phyloP scores from a whole-genome alignment of 2,797 vertebrate genomes.

The Sebastolobus alascanus region DNA sequence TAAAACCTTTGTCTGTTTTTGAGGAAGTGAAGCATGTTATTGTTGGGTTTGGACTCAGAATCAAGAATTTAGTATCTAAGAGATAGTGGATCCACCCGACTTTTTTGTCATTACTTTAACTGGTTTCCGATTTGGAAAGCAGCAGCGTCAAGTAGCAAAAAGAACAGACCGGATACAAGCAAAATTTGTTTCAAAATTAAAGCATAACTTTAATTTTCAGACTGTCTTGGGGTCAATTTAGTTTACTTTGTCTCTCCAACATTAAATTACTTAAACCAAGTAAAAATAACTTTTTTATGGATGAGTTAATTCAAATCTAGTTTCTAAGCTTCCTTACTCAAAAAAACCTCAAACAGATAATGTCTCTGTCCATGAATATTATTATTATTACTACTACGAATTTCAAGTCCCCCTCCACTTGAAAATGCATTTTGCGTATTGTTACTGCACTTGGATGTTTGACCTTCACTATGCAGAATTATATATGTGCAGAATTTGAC shows the following conservation, averaged over 20 bases:
- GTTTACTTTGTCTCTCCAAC: background rate
- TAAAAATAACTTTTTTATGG: background rate
- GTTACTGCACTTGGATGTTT: background rate
- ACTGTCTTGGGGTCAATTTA: background rate
- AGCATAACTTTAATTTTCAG: background rate
- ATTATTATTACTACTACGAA: background rate
- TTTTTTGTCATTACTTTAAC: constrained; percentile 26
- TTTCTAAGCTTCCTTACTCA: background rate
- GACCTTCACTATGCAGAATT: background rate
- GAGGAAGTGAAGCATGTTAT: background rate
- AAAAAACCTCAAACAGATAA: background rate
- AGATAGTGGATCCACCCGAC: constrained; percentile 33
- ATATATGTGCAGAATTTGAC: background rate
- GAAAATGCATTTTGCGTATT: background rate
- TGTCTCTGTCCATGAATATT: background rate
- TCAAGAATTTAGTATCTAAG: background rate
- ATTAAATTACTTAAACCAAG: background rate
- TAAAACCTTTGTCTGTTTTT: constrained; percentile 5
- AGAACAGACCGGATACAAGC: constrained; percentile 13
- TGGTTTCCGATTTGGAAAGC: constrained; percentile 69
- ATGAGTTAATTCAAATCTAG: background rate
- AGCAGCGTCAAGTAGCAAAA: background rate
- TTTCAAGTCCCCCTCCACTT: background rate
- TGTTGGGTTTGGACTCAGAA: background rate
- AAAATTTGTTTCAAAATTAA: constrained; percentile 48